Percentiles rank a stretch among this genome's conserved stretches.
Conservation (phyloP, 2,113 vertebrate genomes). For the Columbina picui region DNA sequence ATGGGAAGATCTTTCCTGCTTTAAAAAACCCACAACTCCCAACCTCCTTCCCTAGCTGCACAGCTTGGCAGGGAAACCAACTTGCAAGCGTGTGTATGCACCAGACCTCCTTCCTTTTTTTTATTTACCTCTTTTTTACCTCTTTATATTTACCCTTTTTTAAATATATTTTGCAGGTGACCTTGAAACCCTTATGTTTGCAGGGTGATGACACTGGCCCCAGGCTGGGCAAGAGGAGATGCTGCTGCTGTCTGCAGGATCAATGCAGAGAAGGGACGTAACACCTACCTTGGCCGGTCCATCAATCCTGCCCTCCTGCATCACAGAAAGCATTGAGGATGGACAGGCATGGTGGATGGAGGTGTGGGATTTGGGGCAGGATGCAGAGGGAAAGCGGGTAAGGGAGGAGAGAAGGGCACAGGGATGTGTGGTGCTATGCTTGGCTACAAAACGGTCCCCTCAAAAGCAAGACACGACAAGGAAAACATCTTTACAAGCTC, state of each 20-base stretch:
- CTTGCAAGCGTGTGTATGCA: background rate
- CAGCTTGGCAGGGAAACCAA: background rate
- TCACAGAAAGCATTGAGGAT: background rate
- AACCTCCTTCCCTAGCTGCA: slow-evolving; percentile 7
- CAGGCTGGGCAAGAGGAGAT: background rate
- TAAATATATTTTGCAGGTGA: background rate
- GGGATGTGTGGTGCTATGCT: background rate
- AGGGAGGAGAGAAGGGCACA: background rate
- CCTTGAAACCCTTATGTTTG: background rate
- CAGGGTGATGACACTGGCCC: background rate
- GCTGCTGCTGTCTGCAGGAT: background rate
- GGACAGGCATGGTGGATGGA: background rate
- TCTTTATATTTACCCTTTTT: background rate
- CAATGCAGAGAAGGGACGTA: background rate
- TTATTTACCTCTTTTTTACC: too few relatives aligned
- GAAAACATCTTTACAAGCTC: background rate
- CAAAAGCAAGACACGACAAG: accelerated
- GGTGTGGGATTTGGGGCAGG: background rate
- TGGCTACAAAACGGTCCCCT: background rate
- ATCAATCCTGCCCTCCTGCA: background rate
- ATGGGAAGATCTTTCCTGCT: slow-evolving; percentile 42
- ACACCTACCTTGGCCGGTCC: background rate
- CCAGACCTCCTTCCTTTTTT: background rate
- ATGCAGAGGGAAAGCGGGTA: background rate
- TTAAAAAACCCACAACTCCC: background rate